These are phyloP conservation scores for Taeniopygia guttata DNA, from an alignment of 2,797 vertebrate genomes.

Conservation along the genomic window DNA sequence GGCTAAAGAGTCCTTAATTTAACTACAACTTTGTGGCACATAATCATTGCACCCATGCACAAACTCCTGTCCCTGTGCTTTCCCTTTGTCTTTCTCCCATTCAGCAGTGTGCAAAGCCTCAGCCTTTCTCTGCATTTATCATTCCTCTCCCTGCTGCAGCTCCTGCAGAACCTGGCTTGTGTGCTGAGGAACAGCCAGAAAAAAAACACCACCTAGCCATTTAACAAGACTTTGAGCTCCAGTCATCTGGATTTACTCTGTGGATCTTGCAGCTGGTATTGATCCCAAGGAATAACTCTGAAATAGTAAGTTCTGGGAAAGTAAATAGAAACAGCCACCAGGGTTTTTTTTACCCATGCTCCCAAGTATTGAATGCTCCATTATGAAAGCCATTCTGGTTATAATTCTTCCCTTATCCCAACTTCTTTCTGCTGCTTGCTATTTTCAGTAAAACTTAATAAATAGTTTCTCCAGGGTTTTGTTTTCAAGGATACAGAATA, in stretches of 20 bases:
- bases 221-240: not conserved
- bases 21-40: not conserved
- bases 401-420: constrained; percentile 11
- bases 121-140: not conserved
- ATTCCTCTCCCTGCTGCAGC: not conserved
- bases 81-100: rapidly evolving
- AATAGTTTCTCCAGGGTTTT: not conserved
- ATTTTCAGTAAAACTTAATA: constrained; percentile 23
- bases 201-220: not conserved
- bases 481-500: not conserved
- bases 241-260: constrained; percentile 20
- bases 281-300: not conserved
- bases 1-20: not conserved
- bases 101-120: not conserved
- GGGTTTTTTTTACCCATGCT: not conserved
- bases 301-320: constrained; percentile 6
- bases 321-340: constrained; percentile 2
- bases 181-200: not conserved
- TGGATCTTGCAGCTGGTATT: not conserved
- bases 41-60: not conserved
- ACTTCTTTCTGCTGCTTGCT: not conserved
- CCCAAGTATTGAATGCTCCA: not conserved
- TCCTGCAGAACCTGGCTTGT: not conserved
- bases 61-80: not conserved
- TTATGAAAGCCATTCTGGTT: not conserved